A percentile compares a stretch with the other conserved stretches of the same genome.
Evolutionary conservation across 2,797 vertebrate species (phyloP).

Genomic region (Micromesistius poutassou): DNA sequence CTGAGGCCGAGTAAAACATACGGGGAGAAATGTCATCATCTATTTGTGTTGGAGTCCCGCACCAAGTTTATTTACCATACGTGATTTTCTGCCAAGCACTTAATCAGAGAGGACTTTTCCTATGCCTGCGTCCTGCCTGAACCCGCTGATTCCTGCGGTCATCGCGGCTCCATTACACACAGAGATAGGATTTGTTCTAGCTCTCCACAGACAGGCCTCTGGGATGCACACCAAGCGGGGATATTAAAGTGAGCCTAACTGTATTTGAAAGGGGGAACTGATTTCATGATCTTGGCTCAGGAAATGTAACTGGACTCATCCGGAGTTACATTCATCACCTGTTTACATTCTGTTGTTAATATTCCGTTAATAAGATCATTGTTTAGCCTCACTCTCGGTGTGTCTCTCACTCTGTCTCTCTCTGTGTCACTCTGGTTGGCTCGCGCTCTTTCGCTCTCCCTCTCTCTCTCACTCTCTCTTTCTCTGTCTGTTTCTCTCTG

Average conservation of each 20-base stretch:
- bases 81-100: background rate
- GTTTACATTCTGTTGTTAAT: conserved; percentile 2
- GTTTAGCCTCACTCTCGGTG: background rate
- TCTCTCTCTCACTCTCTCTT: too few species aligned
- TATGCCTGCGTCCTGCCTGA: background rate
- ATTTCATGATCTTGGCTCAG: conserved; percentile 6
- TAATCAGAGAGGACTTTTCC: background rate
- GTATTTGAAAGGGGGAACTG: conserved; percentile 1
- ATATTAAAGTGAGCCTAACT: conserved; percentile 3
- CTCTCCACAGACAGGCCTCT: background rate
- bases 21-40: background rate
- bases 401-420: too few species aligned
- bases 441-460: background rate
- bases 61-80: background rate
- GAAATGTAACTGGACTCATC: background rate
- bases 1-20: background rate
- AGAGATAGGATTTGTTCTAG: background rate
- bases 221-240: background rate
- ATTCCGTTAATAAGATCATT: conserved; percentile 1
- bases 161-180: background rate
- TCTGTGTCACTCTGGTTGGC: background rate
- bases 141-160: background rate
- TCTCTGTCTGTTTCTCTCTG: background rate
- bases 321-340: background rate
- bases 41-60: background rate